phyloP scores from a whole-genome alignment of 2,113 vertebrate genomes.

The Panthera leo region DNA sequence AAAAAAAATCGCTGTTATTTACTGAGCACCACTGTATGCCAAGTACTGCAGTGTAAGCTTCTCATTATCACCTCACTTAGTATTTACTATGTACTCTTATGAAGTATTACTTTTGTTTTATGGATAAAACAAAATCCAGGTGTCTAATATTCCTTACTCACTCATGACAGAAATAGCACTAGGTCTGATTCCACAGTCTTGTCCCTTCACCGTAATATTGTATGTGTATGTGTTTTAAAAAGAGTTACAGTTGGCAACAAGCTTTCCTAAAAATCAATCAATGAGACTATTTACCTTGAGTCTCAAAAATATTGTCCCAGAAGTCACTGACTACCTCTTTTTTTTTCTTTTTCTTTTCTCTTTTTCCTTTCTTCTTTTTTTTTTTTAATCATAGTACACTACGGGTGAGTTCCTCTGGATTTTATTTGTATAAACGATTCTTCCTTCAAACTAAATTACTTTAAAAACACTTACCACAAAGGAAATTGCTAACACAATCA shows the following conservation, averaged over 20 bases:
- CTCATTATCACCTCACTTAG: background rate
- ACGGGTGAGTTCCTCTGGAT: conserved; percentile 64
- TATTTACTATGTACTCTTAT: background rate
- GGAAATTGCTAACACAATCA: conserved; percentile 83
- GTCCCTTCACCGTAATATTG: background rate
- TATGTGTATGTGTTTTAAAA: background rate
- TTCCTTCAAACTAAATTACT: conserved; percentile 80
- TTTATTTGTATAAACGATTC: conserved; percentile 75
- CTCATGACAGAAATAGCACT: background rate
- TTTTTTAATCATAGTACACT: conserved; percentile 1
- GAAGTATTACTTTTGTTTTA: background rate
- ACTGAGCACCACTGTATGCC: background rate
- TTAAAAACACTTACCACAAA: conserved; percentile 81
- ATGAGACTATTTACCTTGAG: conserved; percentile 1
- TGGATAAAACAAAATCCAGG: background rate
- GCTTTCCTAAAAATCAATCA: background rate
- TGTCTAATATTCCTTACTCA: background rate
- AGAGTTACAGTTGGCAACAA: background rate
- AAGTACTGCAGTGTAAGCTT: background rate
- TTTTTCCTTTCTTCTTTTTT: background rate
- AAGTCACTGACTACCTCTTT: conserved; percentile 2
- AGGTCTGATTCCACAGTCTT: background rate
- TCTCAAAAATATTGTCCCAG: conserved; percentile 24
- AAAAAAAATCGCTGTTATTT: background rate
- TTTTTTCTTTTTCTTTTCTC: conserved; percentile 7